Base-by-base conservation (phyloP, 2,888 invertebrate genomes). In the Agrochola macilenta region DNA sequence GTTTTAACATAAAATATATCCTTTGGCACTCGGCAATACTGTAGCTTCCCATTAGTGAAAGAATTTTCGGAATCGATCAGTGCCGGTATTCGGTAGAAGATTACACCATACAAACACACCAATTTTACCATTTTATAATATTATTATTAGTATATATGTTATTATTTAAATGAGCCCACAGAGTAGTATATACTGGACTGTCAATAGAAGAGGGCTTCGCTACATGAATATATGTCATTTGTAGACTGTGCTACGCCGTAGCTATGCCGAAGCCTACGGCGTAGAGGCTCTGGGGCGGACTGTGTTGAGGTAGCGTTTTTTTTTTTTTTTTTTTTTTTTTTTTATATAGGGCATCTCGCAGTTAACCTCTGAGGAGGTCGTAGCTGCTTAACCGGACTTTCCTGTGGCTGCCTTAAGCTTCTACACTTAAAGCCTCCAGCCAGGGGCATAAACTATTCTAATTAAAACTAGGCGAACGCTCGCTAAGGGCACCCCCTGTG, bases 231-330 rank as follows among this genome's bases (percentile, higher is more conserved):
- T 23, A 52, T 14, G 12, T 35, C n/a, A 39, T 61, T 81, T 20
- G 61, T 74, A 54, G 35, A 54, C 46, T 17, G 8, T 61, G 81
- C 78, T 82, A 78, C 78, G 81, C 20, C 54, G 52, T 54, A 60
- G 78, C 57, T 78, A 75, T n/a, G 17, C 17, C 14, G 23, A n/a
- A 5, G 58, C 20, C 78, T 79, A 83, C 78, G 79, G 46, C 79
- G 79, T 83, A 83, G 78, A 79, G 60, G 35, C 26, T 61, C 26
- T 46, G 76, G 9, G n/a, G 49, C 46, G n/a, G 69, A 14, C 20
- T n/a, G 20, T 17, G 52, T n/a, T 12, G n/a, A 46, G 14, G 58
- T n/a, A 43, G n/a, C n/a, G n/a, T n/a, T n/a, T n/a, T n/a, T n/a
- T n/a, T n/a, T n/a, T n/a, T n/a, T n/a, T n/a, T n/a, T n/a, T n/a